Conservation (phyloP, 2,888 invertebrate genomes). For the Priocnemis perturbator region DNA sequence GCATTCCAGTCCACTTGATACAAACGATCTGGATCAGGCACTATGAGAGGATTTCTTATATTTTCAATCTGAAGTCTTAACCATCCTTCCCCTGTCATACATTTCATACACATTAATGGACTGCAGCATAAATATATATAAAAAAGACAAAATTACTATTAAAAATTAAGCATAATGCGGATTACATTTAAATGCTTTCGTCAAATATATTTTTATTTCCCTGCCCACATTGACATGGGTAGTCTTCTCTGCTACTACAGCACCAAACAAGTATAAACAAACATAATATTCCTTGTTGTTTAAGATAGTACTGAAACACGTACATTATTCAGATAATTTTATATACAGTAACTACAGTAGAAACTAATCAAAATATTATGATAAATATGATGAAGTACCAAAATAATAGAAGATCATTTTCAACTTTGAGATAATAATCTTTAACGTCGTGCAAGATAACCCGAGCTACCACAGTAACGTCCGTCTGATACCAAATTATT, state of each 20-base stretch:
- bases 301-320: conserved; percentile 59
- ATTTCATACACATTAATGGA: conserved; percentile 3
- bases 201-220: conserved; percentile 64
- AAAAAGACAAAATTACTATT: conserved; percentile 1
- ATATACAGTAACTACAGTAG: conserved; percentile 3
- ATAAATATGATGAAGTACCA: conserved; percentile 53
- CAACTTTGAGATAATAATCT: conserved; percentile 62
- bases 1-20: conserved; percentile 11
- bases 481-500: conserved; percentile 69
- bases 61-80: conserved; percentile 55
- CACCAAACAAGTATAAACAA: conserved; percentile 64
- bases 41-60: conserved; percentile 53
- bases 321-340: not conserved
- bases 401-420: conserved; percentile 59
- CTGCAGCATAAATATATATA: not conserved
- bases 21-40: conserved; percentile 54
- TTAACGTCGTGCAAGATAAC: conserved; percentile 64
- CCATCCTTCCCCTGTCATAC: conserved; percentile 61
- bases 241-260: conserved; percentile 64
- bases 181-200: conserved; percentile 67
- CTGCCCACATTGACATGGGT: conserved; percentile 60
- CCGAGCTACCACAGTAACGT: conserved; percentile 57
- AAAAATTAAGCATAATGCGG: not conserved
- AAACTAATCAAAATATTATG: conserved; percentile 10
- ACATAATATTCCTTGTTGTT: conserved; percentile 59